A percentile compares a stretch with the other conserved stretches of the same genome.
These are phyloP conservation scores for Prosapia bicincta DNA, from an alignment of 2,888 invertebrate genomes.

Conservation along the genomic window DNA sequence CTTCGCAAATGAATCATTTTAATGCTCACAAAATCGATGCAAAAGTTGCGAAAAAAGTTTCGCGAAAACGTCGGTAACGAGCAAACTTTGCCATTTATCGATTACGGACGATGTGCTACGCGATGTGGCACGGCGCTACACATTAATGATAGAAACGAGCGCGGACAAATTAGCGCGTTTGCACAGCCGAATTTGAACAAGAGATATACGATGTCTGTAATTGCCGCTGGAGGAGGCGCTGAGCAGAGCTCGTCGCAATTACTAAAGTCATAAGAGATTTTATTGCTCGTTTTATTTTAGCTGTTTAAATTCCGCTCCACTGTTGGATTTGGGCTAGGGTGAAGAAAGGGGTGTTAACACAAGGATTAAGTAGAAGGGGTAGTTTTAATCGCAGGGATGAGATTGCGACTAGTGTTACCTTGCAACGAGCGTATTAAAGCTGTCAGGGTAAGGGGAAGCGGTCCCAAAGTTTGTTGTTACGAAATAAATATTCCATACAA, in stretches of 20 bases:
- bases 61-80: not conserved
- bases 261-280: slow-evolving; percentile 2
- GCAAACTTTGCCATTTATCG: not conserved
- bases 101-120: not conserved
- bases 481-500: no score
- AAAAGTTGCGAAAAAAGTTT: not conserved
- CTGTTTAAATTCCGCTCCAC: not conserved
- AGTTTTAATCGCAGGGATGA: not conserved
- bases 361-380: not conserved
- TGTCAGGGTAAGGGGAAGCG: not conserved
- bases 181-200: not conserved
- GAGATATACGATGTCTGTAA: not conserved
- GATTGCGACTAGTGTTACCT: not conserved
- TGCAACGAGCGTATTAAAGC: not conserved
- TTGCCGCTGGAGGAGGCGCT: not conserved
- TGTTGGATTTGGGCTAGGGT: not conserved
- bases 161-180: not conserved
- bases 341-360: not conserved
- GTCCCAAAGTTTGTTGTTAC: no score
- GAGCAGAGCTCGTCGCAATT: not conserved
- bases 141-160: not conserved
- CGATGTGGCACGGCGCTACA: not conserved
- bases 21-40: not conserved
- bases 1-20: not conserved
- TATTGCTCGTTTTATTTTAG: not conserved